Evolutionary conservation across 2,113 vertebrate genomes (phyloP).

Genomic region (Bubalus kerabau): DNA sequence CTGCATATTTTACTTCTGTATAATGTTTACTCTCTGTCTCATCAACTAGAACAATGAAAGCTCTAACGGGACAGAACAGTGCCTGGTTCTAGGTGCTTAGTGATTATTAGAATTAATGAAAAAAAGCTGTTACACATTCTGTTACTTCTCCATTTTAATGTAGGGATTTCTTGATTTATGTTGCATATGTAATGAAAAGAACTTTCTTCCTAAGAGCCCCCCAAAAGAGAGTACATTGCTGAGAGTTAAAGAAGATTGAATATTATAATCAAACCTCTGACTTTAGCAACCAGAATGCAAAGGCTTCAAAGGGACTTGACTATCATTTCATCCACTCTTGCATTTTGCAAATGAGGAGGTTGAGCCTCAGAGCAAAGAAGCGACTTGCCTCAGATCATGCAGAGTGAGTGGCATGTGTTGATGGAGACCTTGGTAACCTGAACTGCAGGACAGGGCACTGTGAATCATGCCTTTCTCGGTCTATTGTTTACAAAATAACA

Average conservation of each 20-base stretch:
- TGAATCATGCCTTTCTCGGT: not conserved
- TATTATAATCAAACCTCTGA: not conserved
- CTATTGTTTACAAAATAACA: not conserved
- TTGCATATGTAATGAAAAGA: not conserved
- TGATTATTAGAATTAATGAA: not conserved
- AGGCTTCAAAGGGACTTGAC: not conserved
- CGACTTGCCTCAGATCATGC: not conserved
- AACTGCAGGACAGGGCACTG: not conserved
- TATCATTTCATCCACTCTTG: not conserved
- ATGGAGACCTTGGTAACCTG: not conserved
- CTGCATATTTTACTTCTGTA: not conserved
- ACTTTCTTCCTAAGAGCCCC: not conserved
- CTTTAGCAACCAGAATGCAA: not conserved
- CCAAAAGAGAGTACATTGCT: not conserved
- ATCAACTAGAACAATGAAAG: not conserved
- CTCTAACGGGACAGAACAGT: not conserved
- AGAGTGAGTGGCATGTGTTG: accelerated
- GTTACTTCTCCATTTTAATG: not conserved
- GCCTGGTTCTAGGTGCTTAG: not conserved
- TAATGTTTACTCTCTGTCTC: not conserved
- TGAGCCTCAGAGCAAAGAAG: not conserved
- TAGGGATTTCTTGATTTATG: not conserved
- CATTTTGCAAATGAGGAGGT: not conserved
- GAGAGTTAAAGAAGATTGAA: not conserved
- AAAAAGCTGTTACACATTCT: not conserved